Conservation (phyloP, 2,113 vertebrate genomes). For the Hydropotes inermis region DNA sequence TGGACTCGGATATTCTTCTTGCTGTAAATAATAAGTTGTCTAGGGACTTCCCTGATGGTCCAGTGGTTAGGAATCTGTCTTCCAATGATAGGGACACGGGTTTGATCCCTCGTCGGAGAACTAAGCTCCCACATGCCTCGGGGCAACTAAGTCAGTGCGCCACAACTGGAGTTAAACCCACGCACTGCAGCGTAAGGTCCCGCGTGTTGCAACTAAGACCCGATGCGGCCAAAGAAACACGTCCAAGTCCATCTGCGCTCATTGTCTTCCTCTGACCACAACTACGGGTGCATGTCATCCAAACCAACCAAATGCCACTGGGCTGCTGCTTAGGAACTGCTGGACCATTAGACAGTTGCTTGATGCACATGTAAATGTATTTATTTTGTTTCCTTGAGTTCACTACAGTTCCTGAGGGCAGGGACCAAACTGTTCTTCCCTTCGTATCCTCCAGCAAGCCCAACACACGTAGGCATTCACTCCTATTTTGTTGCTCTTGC, state of each 20-base stretch:
- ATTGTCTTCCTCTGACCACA: neutral
- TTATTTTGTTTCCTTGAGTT: neutral
- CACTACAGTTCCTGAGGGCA: neutral
- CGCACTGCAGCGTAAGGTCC: neutral
- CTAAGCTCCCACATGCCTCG: neutral
- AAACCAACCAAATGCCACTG: neutral
- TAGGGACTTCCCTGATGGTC: neutral
- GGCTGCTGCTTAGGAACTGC: neutral
- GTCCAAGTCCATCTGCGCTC: neutral
- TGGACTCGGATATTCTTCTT: neutral
- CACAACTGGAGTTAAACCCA: neutral
- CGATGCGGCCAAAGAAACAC: fast-evolving
- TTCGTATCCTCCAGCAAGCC: neutral
- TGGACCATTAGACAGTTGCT: neutral
- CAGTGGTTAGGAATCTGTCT: neutral
- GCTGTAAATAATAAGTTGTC: neutral
- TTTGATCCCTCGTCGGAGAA: fast-evolving
- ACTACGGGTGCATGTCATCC: neutral
- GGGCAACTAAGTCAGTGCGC: fast-evolving
- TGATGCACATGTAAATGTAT: neutral
- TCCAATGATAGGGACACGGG: neutral
- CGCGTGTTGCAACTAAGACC: neutral
- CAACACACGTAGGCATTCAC: neutral
- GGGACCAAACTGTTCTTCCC: neutral
- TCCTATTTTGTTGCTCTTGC: neutral